These are phyloP conservation scores for Acrossocheilus wenchowensis DNA, from an alignment of 2,797 vertebrate species.

Conservation along the genomic window DNA sequence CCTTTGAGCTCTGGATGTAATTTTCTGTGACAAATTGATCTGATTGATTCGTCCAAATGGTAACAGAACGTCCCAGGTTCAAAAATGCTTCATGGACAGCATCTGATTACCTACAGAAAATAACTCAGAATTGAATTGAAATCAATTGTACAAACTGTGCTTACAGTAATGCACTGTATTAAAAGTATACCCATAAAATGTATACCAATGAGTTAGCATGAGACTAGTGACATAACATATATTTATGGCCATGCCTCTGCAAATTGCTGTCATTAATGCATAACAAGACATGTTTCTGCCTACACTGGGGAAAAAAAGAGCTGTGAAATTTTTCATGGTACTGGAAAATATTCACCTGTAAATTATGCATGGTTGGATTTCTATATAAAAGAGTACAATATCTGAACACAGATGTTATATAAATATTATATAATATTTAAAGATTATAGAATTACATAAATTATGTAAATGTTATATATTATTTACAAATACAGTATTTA, in stretches of 20 bases:
- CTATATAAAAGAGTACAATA: background rate
- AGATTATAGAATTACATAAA: no score
- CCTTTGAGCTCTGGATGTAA: slow-evolving; percentile 14
- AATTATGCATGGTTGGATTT: background rate
- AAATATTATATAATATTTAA: background rate
- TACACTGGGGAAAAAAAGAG: background rate
- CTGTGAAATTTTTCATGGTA: background rate
- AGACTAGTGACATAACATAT: background rate
- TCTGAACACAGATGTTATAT: background rate
- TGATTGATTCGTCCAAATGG: slow-evolving; percentile 3
- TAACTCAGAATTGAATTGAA: background rate
- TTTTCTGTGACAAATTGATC: background rate
- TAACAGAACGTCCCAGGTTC: background rate
- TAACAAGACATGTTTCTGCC: background rate
- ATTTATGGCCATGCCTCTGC: background rate
- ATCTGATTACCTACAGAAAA: background rate
- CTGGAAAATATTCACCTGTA: background rate
- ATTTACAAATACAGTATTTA: background rate
- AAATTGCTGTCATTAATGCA: background rate
- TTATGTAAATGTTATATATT: no score
- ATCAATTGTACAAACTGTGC: background rate
- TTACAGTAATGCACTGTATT: background rate
- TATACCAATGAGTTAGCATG: background rate
- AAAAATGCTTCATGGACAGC: background rate
- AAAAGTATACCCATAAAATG: background rate